Conservation (phyloP, 2,888 invertebrate genomes). For the Spilosoma lubricipeda region DNA sequence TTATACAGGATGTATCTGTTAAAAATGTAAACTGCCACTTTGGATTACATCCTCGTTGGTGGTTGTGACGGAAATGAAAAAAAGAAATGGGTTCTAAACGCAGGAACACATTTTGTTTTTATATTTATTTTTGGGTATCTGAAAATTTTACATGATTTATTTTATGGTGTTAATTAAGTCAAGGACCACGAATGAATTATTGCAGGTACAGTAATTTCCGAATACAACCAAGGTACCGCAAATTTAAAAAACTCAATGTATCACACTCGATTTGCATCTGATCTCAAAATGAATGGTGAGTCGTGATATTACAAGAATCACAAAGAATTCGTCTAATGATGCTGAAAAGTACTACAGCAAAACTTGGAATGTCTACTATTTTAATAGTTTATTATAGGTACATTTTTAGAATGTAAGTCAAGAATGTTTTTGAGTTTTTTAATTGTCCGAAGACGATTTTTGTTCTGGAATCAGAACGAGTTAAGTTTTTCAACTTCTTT, state of each 20-base stretch:
- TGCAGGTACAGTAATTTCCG: background rate
- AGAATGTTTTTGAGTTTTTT: no score
- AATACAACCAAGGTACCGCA: background rate
- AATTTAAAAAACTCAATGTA: background rate
- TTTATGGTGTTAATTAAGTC: constrained; percentile 33
- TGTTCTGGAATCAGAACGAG: no score
- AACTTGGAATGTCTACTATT: no score
- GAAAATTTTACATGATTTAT: constrained; percentile 26
- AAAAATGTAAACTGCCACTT: constrained; percentile 29
- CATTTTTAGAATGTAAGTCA: no score
- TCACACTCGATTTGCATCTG: background rate
- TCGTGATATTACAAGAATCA: background rate
- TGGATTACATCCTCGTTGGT: constrained; percentile 30
- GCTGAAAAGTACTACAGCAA: background rate
- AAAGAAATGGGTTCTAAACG: constrained; percentile 41
- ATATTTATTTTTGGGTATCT: constrained; percentile 13
- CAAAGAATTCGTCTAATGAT: background rate
- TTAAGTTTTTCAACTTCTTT: background rate
- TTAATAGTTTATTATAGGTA: no score
- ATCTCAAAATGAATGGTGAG: background rate
- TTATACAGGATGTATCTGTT: constrained; percentile 39
- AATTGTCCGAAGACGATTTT: no score
- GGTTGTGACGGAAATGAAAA: constrained; percentile 42
- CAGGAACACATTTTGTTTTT: constrained; percentile 22
- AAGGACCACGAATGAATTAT: constrained; percentile 18